Conservation (phyloP, 2,113 vertebrate species). For the Rhegmatorhina hoffmannsi region DNA sequence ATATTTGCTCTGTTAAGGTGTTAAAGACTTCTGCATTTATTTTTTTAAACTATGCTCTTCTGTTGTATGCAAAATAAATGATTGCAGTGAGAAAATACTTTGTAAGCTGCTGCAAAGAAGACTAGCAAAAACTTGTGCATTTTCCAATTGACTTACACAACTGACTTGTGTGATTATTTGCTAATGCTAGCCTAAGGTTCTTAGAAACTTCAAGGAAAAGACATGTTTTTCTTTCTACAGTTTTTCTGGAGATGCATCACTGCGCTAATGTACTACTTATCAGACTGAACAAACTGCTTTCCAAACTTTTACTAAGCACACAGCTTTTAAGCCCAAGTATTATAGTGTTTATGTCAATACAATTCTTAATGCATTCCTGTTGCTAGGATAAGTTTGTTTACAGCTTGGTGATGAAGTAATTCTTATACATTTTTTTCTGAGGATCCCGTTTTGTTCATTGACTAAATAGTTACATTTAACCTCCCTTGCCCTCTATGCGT, state of each 20-base stretch:
- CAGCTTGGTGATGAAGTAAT: background rate
- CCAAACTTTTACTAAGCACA: background rate
- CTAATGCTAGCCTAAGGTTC: background rate
- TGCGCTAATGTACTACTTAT: rapidly evolving
- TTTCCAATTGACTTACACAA: background rate
- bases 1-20: background rate
- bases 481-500: background rate
- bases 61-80: background rate
- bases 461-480: background rate
- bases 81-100: background rate
- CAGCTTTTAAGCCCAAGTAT: background rate
- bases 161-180: background rate
- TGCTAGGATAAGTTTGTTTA: slow-evolving; percentile 31
- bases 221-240: background rate
- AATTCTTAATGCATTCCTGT: background rate
- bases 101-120: background rate
- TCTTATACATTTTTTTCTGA: background rate
- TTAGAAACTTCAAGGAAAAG: background rate
- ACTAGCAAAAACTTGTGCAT: background rate
- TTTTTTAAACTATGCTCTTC: background rate
- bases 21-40: background rate
- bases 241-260: background rate
- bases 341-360: background rate
- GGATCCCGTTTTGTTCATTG: background rate
- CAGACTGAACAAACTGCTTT: background rate